A percentile compares a stretch with the other conserved stretches of the same genome.
Conservation (phyloP, 1,140 invertebrate species). For the Psilanteris sp. region DNA sequence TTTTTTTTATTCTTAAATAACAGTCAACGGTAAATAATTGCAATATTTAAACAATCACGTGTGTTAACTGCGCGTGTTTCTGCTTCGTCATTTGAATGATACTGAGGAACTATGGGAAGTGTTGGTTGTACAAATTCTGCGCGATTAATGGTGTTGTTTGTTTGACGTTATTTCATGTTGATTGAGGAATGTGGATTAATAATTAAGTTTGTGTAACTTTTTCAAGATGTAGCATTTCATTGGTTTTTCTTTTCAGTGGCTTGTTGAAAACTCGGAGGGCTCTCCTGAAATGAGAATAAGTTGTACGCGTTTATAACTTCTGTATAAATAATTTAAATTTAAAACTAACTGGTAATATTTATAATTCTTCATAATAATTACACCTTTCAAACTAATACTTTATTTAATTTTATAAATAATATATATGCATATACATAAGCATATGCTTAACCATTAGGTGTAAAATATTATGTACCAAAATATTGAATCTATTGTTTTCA, state of each 20-base stretch:
- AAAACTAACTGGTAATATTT: no score
- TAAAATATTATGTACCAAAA: no score
- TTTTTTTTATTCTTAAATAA: conserved; percentile 48
- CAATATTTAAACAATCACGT: conserved; percentile 50
- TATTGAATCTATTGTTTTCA: neutral
- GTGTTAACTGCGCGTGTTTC: conserved; percentile 30
- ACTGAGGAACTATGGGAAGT: conserved; percentile 50
- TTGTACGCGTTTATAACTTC: no score
- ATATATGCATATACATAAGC: no score
- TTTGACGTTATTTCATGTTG: conserved; percentile 45
- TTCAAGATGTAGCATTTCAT: conserved; percentile 66
- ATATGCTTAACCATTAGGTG: no score
- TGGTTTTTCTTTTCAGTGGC: conserved; percentile 82
- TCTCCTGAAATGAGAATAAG: conserved; percentile 87
- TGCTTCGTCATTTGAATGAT: conserved; percentile 18
- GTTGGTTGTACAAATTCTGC: conserved; percentile 39
- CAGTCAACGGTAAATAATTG: conserved; percentile 62
- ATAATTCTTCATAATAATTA: no score
- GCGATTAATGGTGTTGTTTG: conserved; percentile 22
- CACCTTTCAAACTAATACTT: no score
- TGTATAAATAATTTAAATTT: no score
- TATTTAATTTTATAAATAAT: no score
- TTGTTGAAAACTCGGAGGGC: conserved; percentile 87
- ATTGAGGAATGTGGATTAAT: conserved; percentile 42
- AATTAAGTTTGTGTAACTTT: conserved; percentile 2